Percentiles rank a stretch among this genome's conserved stretches.
Evolutionary conservation across 2,888 invertebrate genomes (phyloP).

Genomic region (Metopia argyrocephala): DNA sequence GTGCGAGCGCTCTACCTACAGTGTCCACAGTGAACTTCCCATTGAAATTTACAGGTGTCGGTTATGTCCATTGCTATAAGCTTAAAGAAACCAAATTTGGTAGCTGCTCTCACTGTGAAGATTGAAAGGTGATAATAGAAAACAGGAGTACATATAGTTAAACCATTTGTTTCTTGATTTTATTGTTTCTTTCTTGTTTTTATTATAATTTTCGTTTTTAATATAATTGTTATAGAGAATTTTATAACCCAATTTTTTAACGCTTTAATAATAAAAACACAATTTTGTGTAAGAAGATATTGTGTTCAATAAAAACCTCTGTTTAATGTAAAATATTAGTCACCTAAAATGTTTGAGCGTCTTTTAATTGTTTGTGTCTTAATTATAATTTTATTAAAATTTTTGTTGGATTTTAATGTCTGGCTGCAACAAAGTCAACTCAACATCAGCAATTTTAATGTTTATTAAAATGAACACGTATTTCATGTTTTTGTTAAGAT

Average conservation of each 20-base stretch:
- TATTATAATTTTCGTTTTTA: neutral
- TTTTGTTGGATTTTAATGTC: neutral
- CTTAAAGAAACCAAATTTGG: too few relatives aligned
- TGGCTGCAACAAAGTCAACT: conserved; percentile 8
- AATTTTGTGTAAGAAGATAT: neutral
- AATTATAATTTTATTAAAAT: conserved; percentile 30
- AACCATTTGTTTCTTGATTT: too few relatives aligned
- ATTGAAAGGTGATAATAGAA: too few relatives aligned
- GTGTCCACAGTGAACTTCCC: too few relatives aligned
- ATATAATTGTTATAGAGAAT: neutral
- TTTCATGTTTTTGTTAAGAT: conserved; percentile 46
- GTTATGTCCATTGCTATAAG: too few relatives aligned
- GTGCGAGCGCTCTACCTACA: too few relatives aligned
- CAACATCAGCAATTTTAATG: conserved; percentile 31
- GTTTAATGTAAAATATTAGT: neutral
- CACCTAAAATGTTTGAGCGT: neutral
- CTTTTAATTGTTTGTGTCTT: neutral
- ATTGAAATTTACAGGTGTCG: too few relatives aligned
- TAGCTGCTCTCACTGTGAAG: too few relatives aligned
- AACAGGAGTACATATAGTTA: too few relatives aligned
- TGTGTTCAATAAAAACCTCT: neutral
- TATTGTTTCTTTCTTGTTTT: neutral
- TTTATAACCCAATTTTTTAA: neutral
- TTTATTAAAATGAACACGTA: conserved; percentile 52
- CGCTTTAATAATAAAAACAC: too few relatives aligned